Percentiles rank a stretch among this genome's conserved stretches.
phyloP scores from a whole-genome alignment of 2,113 vertebrate genomes.

The Embiotoca jacksoni region DNA sequence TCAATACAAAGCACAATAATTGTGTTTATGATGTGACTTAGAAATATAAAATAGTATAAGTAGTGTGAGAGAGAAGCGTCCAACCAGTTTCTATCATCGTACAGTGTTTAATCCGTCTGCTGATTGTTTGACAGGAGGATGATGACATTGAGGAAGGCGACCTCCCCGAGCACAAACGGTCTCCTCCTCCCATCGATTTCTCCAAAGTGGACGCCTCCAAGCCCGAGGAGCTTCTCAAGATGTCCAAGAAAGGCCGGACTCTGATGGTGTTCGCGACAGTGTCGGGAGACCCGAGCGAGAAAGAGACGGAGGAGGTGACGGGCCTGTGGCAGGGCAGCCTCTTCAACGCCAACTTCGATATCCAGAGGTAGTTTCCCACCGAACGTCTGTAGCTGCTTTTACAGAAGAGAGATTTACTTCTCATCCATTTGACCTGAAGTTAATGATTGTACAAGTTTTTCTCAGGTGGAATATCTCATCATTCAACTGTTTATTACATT shows the following conservation, averaged over 20 bases:
- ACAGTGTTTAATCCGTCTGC: background rate
- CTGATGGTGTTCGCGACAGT: constrained; percentile 97
- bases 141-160: constrained; percentile 98
- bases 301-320: constrained; percentile 95
- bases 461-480: background rate
- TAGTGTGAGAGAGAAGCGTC: too few relatives aligned
- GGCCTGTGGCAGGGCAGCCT: constrained; percentile 97
- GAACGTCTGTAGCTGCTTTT: background rate
- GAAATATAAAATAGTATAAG: too few relatives aligned
- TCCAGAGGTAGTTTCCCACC: constrained; percentile 89
- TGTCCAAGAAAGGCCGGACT: constrained; percentile 96
- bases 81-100: too few relatives aligned
- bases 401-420: background rate
- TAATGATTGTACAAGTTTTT: background rate
- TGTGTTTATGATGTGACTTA: too few relatives aligned
- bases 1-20: too few relatives aligned
- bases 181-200: constrained; percentile 92
- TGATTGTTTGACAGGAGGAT: constrained; percentile 84
- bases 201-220: constrained; percentile 92
- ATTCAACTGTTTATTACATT: background rate
- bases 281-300: constrained; percentile 92
- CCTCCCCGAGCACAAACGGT: constrained; percentile 93
- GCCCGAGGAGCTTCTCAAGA: constrained; percentile 92
- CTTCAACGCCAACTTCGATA: constrained; percentile 96
- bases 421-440: background rate